Evolutionary conservation across 2,888 invertebrate species (phyloP).

Genomic region (Perithous albicinctus): DNA sequence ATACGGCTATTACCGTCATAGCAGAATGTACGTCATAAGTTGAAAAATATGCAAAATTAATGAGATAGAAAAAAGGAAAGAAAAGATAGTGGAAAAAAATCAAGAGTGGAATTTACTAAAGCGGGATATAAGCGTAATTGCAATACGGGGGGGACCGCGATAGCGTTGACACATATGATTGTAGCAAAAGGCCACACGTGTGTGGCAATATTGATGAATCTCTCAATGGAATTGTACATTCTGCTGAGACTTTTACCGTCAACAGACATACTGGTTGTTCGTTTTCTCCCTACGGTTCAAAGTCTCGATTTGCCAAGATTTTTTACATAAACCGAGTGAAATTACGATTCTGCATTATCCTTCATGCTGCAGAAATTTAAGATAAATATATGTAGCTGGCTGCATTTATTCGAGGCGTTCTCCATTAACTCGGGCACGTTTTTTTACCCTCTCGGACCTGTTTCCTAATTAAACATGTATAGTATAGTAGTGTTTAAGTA

Average conservation of each 20-base stretch:
- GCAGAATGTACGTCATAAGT: not conserved
- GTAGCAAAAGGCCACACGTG: not conserved
- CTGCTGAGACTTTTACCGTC: not conserved
- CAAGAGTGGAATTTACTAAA: conserved; percentile 10
- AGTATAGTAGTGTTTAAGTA: too few relatives aligned
- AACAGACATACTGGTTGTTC: not conserved
- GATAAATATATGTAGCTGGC: not conserved
- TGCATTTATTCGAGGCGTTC: too few relatives aligned
- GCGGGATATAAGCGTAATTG: conserved; percentile 9
- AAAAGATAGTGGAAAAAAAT: too few relatives aligned
- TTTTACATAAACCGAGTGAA: not conserved
- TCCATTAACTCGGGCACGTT: too few relatives aligned
- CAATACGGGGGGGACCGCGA: not conserved
- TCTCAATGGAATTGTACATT: conserved; percentile 37
- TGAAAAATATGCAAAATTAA: not conserved
- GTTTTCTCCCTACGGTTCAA: not conserved
- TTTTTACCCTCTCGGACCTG: too few relatives aligned
- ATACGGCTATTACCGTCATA: not conserved
- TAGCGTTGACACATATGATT: conserved; percentile 16
- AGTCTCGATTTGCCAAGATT: not conserved
- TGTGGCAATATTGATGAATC: conserved; percentile 45
- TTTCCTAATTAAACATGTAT: too few relatives aligned
- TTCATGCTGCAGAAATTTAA: not conserved
- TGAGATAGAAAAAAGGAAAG: not conserved
- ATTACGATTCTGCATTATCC: not conserved